Percentiles rank a stretch among this genome's conserved stretches.
phyloP scores from a whole-genome alignment of 2,888 invertebrate genomes.

The Acleris cristana region DNA sequence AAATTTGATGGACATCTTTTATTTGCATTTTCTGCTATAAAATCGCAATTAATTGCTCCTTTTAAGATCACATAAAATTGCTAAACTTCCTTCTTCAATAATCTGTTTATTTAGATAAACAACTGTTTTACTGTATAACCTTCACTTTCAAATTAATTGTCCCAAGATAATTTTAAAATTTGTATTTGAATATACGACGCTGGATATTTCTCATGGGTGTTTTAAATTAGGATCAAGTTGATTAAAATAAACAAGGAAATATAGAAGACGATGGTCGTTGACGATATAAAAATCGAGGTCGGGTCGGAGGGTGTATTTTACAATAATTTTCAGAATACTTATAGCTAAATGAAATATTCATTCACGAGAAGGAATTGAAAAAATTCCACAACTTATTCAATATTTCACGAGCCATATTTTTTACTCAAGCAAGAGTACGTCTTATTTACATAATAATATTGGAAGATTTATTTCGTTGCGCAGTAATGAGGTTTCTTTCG shows the following conservation, averaged over 20 bases:
- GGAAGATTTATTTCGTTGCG: constrained; percentile 15
- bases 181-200: too few relatives aligned
- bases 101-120: background rate
- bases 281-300: too few relatives aligned
- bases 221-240: too few relatives aligned
- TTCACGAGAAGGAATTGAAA: background rate
- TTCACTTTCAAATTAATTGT: too few relatives aligned
- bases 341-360: background rate
- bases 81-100: background rate
- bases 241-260: too few relatives aligned
- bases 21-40: constrained; percentile 11
- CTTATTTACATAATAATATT: constrained; percentile 7
- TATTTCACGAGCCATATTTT: constrained; percentile 2
- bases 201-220: too few relatives aligned
- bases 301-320: too few relatives aligned
- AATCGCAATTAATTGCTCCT: constrained; percentile 3
- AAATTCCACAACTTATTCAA: constrained; percentile 3
- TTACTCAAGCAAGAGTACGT: background rate
- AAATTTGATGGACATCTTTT: constrained; percentile 9
- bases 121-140: too few relatives aligned
- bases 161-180: too few relatives aligned
- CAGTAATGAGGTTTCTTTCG: constrained; percentile 12
- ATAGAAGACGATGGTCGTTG: too few relatives aligned
- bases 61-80: background rate
- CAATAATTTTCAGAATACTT: too few relatives aligned